Evolutionary conservation across 1,140 invertebrate species (phyloP).

Genomic region (Hyposmocoma kahamanoa): DNA sequence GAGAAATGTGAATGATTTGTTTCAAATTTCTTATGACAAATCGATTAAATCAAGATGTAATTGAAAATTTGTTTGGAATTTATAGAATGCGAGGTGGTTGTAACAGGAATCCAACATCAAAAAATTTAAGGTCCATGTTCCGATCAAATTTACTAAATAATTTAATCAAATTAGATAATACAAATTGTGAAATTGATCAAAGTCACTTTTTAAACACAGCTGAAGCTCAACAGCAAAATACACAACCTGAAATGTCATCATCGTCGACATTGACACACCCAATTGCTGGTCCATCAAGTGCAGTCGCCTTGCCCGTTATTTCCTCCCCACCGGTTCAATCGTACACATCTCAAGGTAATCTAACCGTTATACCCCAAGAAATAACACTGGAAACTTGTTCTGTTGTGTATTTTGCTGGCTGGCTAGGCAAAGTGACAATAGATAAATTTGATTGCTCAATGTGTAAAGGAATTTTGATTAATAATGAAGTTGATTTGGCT

Average conservation of each 20-base stretch:
- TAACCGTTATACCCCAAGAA: too few relatives aligned
- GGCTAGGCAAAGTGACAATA: constrained; percentile 8
- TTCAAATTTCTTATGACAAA: constrained; percentile 17
- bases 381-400: constrained; percentile 9
- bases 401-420: constrained; percentile 14
- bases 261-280: background rate
- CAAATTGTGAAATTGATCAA: constrained; percentile 12
- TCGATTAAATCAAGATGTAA: constrained; percentile 25
- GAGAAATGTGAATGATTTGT: constrained; percentile 19
- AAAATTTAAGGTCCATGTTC: constrained; percentile 18
- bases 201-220: background rate
- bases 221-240: constrained; percentile 7
- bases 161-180: constrained; percentile 15
- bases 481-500: constrained; percentile 7
- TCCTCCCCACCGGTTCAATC: background rate
- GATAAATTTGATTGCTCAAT: constrained; percentile 8
- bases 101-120: constrained; percentile 17
- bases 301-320: background rate
- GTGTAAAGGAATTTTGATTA: constrained; percentile 5
- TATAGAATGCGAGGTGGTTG: constrained; percentile 17
- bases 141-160: constrained; percentile 15
- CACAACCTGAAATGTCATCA: constrained; percentile 1
- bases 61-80: constrained; percentile 29
- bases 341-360: background rate
- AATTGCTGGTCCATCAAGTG: background rate